A percentile compares a stretch with the other conserved stretches of the same genome.
phyloP scores from a whole-genome alignment of 2,113 vertebrate species.

The Chascanopsetta lugubris region DNA sequence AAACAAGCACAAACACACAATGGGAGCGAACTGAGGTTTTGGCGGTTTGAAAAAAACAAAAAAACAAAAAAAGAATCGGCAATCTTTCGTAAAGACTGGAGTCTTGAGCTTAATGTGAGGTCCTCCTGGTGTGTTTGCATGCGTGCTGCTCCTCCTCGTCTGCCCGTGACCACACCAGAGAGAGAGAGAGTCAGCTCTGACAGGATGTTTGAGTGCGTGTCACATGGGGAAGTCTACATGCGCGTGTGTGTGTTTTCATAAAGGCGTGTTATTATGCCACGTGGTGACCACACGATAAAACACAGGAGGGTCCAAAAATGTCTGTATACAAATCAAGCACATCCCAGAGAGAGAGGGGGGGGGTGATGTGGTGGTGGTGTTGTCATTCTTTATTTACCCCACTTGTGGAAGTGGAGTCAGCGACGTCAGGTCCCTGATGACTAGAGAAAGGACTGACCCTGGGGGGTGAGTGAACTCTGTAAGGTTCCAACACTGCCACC shows the following conservation, averaged over 20 bases:
- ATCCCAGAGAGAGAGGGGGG: constrained; percentile 2
- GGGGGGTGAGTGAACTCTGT: constrained; percentile 33
- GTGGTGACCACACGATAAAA: constrained; percentile 48
- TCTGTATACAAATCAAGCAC: constrained; percentile 10
- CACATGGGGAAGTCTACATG: constrained; percentile 10
- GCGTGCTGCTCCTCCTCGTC: constrained; percentile 50
- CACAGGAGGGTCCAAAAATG: constrained; percentile 15
- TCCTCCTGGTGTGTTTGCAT: constrained; percentile 62
- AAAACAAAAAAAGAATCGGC: constrained; percentile 39
- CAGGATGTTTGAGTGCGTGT: constrained; percentile 45
- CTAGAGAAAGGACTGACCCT: constrained; percentile 57
- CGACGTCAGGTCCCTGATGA: constrained; percentile 65
- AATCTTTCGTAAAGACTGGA: constrained; percentile 50
- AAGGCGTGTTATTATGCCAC: constrained; percentile 57
- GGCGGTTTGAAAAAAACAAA: constrained; percentile 40
- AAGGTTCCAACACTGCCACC: constrained; percentile 52
- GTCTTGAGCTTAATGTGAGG: constrained; percentile 65
- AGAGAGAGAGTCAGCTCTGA: constrained; percentile 28
- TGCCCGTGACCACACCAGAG: constrained; percentile 55
- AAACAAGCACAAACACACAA: constrained; percentile 69
- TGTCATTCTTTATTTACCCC: constrained; percentile 74
- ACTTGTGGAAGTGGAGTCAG: constrained; percentile 64
- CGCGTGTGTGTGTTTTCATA: constrained; percentile 44
- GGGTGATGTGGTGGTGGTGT: constrained; percentile 13
- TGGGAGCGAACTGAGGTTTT: constrained; percentile 56